phyloP scores from a whole-genome alignment of 2,888 invertebrate genomes.

The Myopa tessellatipennis region DNA sequence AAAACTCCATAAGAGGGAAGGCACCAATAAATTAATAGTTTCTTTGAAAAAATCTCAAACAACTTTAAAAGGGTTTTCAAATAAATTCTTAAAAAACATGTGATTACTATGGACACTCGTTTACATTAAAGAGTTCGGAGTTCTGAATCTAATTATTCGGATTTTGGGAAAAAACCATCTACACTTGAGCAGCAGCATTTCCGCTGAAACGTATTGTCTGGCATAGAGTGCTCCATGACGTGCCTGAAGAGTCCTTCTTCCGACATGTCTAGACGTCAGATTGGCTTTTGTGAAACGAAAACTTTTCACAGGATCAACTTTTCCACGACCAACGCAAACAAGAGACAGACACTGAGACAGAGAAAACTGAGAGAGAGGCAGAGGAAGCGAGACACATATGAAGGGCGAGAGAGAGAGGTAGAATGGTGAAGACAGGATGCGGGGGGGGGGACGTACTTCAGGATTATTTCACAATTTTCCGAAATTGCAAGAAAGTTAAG shows the following conservation, averaged over 20 bases:
- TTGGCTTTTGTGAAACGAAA: constrained; percentile 47
- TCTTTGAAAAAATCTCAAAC: too few relatives aligned
- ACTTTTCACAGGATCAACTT: constrained; percentile 37
- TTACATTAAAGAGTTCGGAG: too few relatives aligned
- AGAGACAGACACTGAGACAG: neutral
- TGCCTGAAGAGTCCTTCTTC: constrained; percentile 40
- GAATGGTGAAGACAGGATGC: too few relatives aligned
- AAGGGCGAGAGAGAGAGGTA: neutral
- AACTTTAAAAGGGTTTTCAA: too few relatives aligned
- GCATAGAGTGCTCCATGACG: neutral
- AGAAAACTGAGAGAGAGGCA: neutral
- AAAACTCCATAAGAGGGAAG: too few relatives aligned
- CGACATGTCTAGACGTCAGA: constrained; percentile 54
- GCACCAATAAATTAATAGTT: too few relatives aligned
- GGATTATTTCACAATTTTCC: constrained; percentile 7
- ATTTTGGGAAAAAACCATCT: neutral
- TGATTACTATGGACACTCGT: too few relatives aligned
- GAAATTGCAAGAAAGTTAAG: neutral
- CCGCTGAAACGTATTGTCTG: neutral
- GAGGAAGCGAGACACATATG: neutral
- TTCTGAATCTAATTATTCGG: neutral
- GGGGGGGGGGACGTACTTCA: neutral
- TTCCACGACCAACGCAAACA: neutral
- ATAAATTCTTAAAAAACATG: too few relatives aligned
- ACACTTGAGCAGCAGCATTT: neutral